A percentile compares a stretch with the other conserved stretches of the same genome.
phyloP scores from a whole-genome alignment of 1,140 invertebrate genomes.

The Hermatobates lingyangjiaoensis region DNA sequence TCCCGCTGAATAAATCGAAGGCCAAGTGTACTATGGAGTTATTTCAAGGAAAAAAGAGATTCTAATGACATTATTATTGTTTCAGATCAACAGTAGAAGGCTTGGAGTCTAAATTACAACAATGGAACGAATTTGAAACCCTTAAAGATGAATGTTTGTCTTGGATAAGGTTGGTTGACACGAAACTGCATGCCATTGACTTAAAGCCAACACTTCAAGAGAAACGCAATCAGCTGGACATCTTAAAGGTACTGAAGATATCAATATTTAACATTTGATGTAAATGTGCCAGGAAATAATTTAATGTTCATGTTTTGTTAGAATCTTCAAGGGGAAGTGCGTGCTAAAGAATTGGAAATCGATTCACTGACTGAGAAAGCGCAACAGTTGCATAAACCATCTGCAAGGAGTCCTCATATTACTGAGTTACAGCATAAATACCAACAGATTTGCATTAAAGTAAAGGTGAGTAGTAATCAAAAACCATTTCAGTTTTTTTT shows the following conservation, averaged over 20 bases:
- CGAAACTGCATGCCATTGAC: slow-evolving; percentile 70
- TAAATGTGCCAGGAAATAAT: too few relatives aligned
- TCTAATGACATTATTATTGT: slow-evolving; percentile 1
- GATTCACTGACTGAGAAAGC: slow-evolving; percentile 79
- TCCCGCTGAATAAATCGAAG: too few relatives aligned
- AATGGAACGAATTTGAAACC: slow-evolving; percentile 82
- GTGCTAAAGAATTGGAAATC: slow-evolving; percentile 80
- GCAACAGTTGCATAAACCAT: slow-evolving; percentile 58
- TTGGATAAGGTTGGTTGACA: slow-evolving; percentile 82
- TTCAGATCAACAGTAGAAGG: slow-evolving; percentile 45
- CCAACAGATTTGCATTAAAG: slow-evolving; percentile 70
- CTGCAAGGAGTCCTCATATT: slow-evolving; percentile 47
- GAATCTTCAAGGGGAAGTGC: slow-evolving; percentile 62
- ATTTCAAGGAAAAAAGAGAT: too few relatives aligned
- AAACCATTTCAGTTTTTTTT: too few relatives aligned
- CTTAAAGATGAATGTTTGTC: slow-evolving; percentile 61
- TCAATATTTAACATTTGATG: slow-evolving; percentile 1
- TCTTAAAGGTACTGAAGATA: slow-evolving; percentile 30
- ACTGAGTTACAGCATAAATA: slow-evolving; percentile 79
- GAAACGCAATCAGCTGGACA: slow-evolving; percentile 67
- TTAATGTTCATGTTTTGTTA: background rate
- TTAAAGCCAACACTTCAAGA: slow-evolving; percentile 62
- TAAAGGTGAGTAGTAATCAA: slow-evolving; percentile 50
- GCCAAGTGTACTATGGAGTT: too few relatives aligned
- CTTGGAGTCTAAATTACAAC: slow-evolving; percentile 61